Evolutionary conservation across 2,888 invertebrate genomes (phyloP).

Genomic region (Lordiphosa andalusiaca): DNA sequence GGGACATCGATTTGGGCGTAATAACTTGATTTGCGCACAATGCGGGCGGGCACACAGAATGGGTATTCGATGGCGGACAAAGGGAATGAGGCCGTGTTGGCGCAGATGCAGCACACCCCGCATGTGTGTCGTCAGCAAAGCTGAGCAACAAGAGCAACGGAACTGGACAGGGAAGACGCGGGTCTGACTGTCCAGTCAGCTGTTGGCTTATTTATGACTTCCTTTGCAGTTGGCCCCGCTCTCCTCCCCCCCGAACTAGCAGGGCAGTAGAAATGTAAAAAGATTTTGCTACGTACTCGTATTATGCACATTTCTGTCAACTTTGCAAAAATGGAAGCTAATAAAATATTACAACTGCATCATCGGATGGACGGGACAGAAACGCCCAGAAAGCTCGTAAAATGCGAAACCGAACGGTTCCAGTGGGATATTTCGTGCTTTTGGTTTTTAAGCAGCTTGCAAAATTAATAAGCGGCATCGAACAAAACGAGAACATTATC

Average conservation of each 20-base stretch:
- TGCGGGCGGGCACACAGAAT: conserved; percentile 42
- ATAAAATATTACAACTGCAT: conserved; percentile 63
- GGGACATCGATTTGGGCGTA: conserved; percentile 36
- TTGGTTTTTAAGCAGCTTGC: background rate
- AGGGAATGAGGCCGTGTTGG: conserved; percentile 23
- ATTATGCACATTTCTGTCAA: conserved; percentile 63
- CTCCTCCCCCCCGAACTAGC: too few relatives aligned
- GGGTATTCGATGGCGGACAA: conserved; percentile 1
- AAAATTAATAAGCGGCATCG: conserved; percentile 25
- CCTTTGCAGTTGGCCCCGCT: conserved; percentile 37
- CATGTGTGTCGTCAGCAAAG: conserved; percentile 36
- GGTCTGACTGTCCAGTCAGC: conserved; percentile 64
- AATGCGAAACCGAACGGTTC: background rate
- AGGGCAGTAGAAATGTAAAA: conserved; percentile 47
- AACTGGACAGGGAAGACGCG: conserved; percentile 37
- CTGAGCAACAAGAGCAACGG: conserved; percentile 6
- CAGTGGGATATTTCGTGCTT: background rate
- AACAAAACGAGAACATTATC: conserved; percentile 24
- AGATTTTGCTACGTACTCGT: conserved; percentile 34
- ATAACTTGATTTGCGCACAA: conserved; percentile 72
- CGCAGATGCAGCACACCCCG: conserved; percentile 64
- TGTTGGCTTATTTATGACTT: conserved; percentile 68
- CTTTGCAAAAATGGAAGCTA: conserved; percentile 63
- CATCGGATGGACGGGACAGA: conserved; percentile 7
- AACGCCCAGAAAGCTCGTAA: conserved; percentile 36